These are phyloP conservation scores for Gastracanthus pulcherrimus DNA, from an alignment of 2,888 invertebrate genomes.

Conservation along the genomic window DNA sequence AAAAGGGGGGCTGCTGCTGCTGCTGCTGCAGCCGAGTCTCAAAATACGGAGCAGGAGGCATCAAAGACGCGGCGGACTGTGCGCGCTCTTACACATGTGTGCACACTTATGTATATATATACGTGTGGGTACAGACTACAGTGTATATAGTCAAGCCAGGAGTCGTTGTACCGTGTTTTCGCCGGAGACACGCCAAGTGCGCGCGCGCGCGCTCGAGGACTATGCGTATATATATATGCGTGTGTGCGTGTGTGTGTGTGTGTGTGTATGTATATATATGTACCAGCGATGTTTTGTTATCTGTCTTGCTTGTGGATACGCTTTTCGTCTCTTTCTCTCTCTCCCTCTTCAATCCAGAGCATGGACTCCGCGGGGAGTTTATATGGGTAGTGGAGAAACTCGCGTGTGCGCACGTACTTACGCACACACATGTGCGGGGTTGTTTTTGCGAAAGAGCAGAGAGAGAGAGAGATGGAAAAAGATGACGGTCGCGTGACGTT, in stretches of 20 bases:
- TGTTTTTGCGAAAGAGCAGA: too few relatives aligned
- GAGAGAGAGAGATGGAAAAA: too few relatives aligned
- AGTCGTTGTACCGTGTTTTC: background rate
- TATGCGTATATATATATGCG: too few relatives aligned
- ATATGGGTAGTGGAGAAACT: too few relatives aligned
- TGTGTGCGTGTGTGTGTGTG: too few relatives aligned
- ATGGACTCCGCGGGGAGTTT: too few relatives aligned
- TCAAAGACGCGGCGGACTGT: too few relatives aligned
- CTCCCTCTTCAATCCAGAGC: background rate
- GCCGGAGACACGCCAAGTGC: constrained; percentile 13
- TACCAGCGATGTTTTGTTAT: too few relatives aligned
- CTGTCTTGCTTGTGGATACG: too few relatives aligned
- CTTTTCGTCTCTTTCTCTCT: background rate
- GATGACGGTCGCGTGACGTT: background rate
- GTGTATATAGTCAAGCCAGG: background rate
- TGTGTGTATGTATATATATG: too few relatives aligned
- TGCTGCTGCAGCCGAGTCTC: constrained; percentile 23
- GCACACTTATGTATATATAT: background rate
- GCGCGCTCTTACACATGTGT: background rate
- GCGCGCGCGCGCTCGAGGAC: constrained; percentile 5
- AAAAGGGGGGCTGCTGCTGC: background rate
- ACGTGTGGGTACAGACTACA: background rate
- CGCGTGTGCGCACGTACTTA: background rate
- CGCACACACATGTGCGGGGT: background rate
- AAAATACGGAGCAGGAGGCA: constrained; percentile 36